Conservation (phyloP, 1,140 invertebrate genomes). For the Atopsyche davidsoni region DNA sequence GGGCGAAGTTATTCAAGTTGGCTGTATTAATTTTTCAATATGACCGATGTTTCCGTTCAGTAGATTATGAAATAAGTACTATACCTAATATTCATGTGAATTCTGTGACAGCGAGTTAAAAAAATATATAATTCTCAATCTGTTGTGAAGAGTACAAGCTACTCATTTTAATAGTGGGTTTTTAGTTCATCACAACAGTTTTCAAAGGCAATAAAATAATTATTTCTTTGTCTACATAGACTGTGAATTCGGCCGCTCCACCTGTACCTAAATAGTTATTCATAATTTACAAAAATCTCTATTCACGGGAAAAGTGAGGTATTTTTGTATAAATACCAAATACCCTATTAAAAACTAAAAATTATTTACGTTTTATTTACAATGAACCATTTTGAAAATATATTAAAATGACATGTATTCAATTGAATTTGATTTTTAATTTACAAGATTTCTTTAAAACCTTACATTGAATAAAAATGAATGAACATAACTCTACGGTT, state of each 20-base stretch:
- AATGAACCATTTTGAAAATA: too few species aligned
- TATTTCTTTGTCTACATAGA: neutral
- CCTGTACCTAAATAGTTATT: too few species aligned
- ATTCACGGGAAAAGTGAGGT: too few species aligned
- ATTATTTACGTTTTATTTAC: too few species aligned
- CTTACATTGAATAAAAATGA: neutral
- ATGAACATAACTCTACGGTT: neutral
- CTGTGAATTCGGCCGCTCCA: neutral
- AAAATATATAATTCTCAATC: neutral
- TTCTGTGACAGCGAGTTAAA: neutral
- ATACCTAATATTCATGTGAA: neutral
- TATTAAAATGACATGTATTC: too few species aligned
- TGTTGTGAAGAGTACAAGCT: neutral
- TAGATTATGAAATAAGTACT: neutral
- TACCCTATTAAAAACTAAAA: too few species aligned
- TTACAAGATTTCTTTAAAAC: neutral
- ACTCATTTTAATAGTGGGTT: neutral
- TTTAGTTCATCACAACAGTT: neutral
- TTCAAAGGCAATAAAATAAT: neutral
- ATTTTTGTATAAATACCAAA: too few species aligned
- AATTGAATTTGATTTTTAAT: too few species aligned
- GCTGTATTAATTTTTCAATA: too few species aligned
- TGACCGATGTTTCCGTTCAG: too few species aligned
- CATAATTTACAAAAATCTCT: too few species aligned
- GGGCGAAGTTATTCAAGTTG: too few species aligned